Base-by-base conservation (phyloP, 2,888 invertebrate species). In the Thymelicus acteon region DNA sequence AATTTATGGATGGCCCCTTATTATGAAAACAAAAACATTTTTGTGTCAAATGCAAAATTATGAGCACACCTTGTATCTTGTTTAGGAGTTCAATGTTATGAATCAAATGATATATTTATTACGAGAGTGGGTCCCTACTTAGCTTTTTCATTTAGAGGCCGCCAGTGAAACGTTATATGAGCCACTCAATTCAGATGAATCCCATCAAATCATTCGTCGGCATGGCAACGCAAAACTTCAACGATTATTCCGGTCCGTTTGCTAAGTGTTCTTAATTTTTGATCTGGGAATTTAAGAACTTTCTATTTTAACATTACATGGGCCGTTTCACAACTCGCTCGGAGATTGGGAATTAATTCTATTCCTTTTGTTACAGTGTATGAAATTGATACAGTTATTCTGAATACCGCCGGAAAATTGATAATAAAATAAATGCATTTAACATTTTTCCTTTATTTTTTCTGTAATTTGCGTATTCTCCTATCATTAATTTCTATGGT, bases 181-280 rank as follows among this genome's bases (percentile, higher is more conserved):
- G 81, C 79, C 83, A 82, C 81, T 81, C 82, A 79, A 82, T 81
- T 85, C 80, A 79, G 86, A 88, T 87, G 91, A 89, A 89, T 85
- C 87, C 88, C 83, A 85, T 89, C 87, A 89, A 89, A 89, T 88
- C 87, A 89, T 90, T 89, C 87, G 90, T 89, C 85, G 89, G 86
- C 87, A 88, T 89, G 80, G 88, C 86, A 84, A 88, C 88, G 87
- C 79, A 77, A 84, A 88, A 89, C 87, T 90, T 85, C 82, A 84
- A 84, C 87, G 86, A 87, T 91, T 90, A 90, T 91, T 91, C 87
- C 90, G 87, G 83, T 88, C 87, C 85, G 88, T 88, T 91, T 87
- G 84, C 85, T 87, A 89, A 89, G 89, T 87, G 84, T 86, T 87
- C 85, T 84, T 89, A 89, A 89, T 89, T 90, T 86, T 85, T 87